phyloP scores from a whole-genome alignment of 1,140 invertebrate genomes.

The Frieseomelitta varia region DNA sequence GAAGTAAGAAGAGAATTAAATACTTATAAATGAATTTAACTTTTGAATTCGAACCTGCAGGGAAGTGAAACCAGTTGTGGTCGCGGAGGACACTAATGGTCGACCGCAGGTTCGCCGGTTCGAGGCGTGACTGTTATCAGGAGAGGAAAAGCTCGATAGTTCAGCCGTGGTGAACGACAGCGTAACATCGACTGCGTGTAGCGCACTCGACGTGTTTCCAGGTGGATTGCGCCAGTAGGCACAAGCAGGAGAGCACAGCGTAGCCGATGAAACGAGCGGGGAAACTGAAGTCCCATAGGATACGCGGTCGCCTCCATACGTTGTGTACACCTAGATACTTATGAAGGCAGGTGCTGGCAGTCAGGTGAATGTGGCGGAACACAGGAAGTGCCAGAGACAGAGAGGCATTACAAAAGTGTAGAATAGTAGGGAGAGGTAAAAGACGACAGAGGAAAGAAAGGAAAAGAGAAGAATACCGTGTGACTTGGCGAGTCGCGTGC shows the following conservation, averaged over 20 bases:
- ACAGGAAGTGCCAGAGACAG: constrained; percentile 77
- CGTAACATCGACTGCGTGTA: constrained; percentile 64
- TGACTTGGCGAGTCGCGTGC: constrained; percentile 33
- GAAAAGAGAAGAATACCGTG: constrained; percentile 17
- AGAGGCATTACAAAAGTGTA: constrained; percentile 60
- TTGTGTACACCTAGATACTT: constrained; percentile 67
- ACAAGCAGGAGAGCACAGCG: constrained; percentile 11
- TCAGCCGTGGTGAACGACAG: constrained; percentile 50
- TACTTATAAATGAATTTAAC: too few relatives aligned
- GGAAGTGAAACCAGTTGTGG: not conserved
- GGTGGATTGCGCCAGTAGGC: constrained; percentile 46
- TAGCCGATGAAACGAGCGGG: constrained; percentile 47
- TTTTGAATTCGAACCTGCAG: constrained; percentile 35
- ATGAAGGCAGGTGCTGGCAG: constrained; percentile 73
- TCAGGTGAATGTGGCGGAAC: constrained; percentile 78
- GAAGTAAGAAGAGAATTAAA: not conserved
- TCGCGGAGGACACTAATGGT: constrained; percentile 18
- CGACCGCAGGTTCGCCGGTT: not conserved
- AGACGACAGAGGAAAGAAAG: constrained; percentile 30
- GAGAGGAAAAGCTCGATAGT: constrained; percentile 31
- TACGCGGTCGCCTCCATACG: constrained; percentile 35
- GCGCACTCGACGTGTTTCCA: constrained; percentile 48
- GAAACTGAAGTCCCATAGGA: constrained; percentile 55
- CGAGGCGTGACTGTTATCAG: constrained; percentile 34
- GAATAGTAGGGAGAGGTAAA: constrained; percentile 3